Evolutionary conservation across 2,888 invertebrate species (phyloP).

Genomic region (Yponomeuta evonymella): DNA sequence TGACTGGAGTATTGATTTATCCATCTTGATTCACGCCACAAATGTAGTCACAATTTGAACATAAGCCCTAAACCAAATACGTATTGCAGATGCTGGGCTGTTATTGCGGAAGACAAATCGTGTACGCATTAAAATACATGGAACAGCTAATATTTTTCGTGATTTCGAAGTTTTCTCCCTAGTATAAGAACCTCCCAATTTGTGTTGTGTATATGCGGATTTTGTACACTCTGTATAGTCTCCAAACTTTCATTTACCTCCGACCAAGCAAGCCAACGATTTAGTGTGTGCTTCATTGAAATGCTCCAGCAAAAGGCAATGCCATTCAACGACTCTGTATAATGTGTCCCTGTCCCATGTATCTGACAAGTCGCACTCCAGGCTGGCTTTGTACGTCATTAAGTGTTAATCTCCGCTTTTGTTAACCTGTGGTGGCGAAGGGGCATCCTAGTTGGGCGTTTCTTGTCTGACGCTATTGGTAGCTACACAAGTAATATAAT

Average conservation of each 20-base stretch:
- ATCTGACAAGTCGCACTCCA: neutral
- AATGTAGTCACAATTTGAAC: neutral
- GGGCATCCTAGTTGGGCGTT: slow-evolving; percentile 17
- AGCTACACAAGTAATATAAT: neutral
- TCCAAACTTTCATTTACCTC: too few relatives aligned
- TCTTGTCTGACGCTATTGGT: neutral
- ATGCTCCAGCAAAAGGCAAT: neutral
- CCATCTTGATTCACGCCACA: too few relatives aligned
- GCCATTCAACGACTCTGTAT: neutral
- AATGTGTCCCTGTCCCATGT: neutral
- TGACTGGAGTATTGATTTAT: neutral
- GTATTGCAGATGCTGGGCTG: too few relatives aligned
- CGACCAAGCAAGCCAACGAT: too few relatives aligned
- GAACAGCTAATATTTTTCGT: too few relatives aligned
- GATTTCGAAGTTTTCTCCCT: too few relatives aligned
- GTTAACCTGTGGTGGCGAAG: slow-evolving; percentile 30
- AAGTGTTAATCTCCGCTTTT: slow-evolving; percentile 42
- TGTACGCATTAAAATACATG: too few relatives aligned
- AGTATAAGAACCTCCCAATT: too few relatives aligned
- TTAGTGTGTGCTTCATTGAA: too few relatives aligned
- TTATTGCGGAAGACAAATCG: too few relatives aligned
- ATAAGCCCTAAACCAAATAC: neutral
- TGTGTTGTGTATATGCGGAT: too few relatives aligned
- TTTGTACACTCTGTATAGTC: too few relatives aligned
- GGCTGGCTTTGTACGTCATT: slow-evolving; percentile 40